Evolutionary conservation across 1,140 invertebrate species (phyloP), one percentile per base, ranked within the genome.

Genomic region (Drosophila lowei): DNA sequence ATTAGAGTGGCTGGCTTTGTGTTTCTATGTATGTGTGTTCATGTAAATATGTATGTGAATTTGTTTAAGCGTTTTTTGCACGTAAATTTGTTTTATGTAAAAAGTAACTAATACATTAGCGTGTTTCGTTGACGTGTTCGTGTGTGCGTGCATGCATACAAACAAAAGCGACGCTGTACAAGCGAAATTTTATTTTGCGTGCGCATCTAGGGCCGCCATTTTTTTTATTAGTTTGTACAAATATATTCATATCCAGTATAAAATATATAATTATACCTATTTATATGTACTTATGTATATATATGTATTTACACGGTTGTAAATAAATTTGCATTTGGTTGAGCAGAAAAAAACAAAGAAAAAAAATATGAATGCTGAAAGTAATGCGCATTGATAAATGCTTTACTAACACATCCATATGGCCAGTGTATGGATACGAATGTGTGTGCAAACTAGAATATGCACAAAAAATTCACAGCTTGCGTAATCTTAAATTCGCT

Each of bases 161-260:
- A 66, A 68, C 73, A 77, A 70, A 71, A 74, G 30, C 54, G 72
- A 75, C 72, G 72, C 72, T 59, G 61, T 62, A 79, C 48, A 48
- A 72, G 68, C 72, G 55, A 73, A 81, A 74, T 77, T 79, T 60
- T 88, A 88, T 85, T 85, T 85, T 85, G 81, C 81, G 81, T 85
- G 81, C 81, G 81, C 81, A 85, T 85, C 83, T 77, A 71, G 60
- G 77, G 77, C 65, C 81, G 81, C 81, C 81, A 88, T 85, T 86
- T 85, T 83, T 75, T 81, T 71, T 84, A 55, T 57, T 68, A 63
- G 60, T 70, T 80, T 86, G 71, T 79, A 68, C 48, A 60, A 73
- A 65, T 65, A 48, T 59, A 64, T 56, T 61, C 46, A 57, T 46
- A 49, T 38, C 34, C 34, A 38, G 34, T 34, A 61, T 54, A 60